phyloP scores from a whole-genome alignment of 1,140 invertebrate species.

The Aphelenchoides fujianensis region DNA sequence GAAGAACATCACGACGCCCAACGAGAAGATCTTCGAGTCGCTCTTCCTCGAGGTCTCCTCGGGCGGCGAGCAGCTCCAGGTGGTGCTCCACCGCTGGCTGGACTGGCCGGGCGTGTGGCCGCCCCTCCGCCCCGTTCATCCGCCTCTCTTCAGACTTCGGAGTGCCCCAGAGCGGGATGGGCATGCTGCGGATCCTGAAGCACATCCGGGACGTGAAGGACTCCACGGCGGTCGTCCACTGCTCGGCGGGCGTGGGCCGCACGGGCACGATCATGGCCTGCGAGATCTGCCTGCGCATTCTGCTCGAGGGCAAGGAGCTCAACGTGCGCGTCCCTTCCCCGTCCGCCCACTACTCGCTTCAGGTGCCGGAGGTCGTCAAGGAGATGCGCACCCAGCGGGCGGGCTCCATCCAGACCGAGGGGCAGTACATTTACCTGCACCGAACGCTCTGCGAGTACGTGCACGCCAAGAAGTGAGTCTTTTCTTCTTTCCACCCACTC shows the following conservation, averaged over 20 bases:
- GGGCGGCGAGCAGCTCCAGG: neutral
- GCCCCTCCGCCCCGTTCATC: neutral
- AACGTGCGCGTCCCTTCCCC: neutral
- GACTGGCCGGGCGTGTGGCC: conserved; percentile 14
- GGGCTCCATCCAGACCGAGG: conserved; percentile 25
- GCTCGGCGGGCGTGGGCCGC: conserved; percentile 26
- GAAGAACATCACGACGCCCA: neutral
- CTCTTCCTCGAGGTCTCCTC: neutral
- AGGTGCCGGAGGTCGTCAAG: conserved; percentile 25
- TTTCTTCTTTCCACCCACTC: neutral
- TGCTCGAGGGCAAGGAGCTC: conserved; percentile 13
- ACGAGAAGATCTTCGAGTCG: conserved; percentile 16
- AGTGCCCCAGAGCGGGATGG: conserved; percentile 28
- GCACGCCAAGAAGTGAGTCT: conserved; percentile 18
- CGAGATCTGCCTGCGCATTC: neutral
- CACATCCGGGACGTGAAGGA: conserved; percentile 18
- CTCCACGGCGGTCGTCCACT: conserved; percentile 22
- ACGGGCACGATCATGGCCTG: conserved; percentile 27
- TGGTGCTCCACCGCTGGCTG: conserved; percentile 7
- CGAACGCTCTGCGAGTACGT: conserved; percentile 28
- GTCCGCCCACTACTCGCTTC: neutral
- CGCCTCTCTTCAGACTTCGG: conserved; percentile 20
- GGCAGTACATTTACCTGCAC: conserved; percentile 30
- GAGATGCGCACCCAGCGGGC: conserved; percentile 19
- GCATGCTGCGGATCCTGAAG: conserved; percentile 21